Evolutionary conservation across 2,888 invertebrate genomes (phyloP), one percentile per base, ranked within the genome.

Genomic region (Empis stercorea): DNA sequence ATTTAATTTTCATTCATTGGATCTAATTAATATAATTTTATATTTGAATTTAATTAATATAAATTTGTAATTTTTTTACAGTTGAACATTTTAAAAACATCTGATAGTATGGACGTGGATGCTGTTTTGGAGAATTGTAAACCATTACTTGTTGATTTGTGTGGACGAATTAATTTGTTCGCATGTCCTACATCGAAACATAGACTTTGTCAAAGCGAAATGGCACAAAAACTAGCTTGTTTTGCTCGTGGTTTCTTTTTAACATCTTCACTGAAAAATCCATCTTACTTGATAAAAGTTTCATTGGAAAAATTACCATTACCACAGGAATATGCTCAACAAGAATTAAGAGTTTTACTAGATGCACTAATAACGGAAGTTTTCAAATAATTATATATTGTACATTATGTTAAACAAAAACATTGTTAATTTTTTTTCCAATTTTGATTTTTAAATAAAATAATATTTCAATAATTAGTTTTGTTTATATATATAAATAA

Each of bases 181-280:
- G 69, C 70, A 1, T 70, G 70, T 43, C 70, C 70, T 16, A 70
- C 70, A 11, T 54, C 68, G 13, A 70, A 70, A 50, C 70, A 70
- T 57, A 62, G 69, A 5, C 55, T 70, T 14, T 70, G 70, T 44
- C 70, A 70, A 53, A 69, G 67, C 55, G 70, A 70, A 56, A 70
- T 70, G 38, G 62, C 70, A 0, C 68, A 70, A 48, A 63, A 62
- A 44, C 51, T 70, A 13, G 64, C 66, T 10, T 67, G 63, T 48
- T 54, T 70, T 47, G 62, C 70, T 17, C 64, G 64, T 38, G 69
- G 68, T 16, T 61, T 68, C 48, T 58, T 65, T 47, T 60, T 69
- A 39, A 62, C 67, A 7, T 65, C 61, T 50, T 60, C 65, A n/a
- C 58, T 60, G 10, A 52, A 65, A 4, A 65, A 69, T 57, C 61